These are phyloP conservation scores for Cynopterus brachyotis DNA, from an alignment of 2,113 vertebrate genomes.

Conservation along the genomic window DNA sequence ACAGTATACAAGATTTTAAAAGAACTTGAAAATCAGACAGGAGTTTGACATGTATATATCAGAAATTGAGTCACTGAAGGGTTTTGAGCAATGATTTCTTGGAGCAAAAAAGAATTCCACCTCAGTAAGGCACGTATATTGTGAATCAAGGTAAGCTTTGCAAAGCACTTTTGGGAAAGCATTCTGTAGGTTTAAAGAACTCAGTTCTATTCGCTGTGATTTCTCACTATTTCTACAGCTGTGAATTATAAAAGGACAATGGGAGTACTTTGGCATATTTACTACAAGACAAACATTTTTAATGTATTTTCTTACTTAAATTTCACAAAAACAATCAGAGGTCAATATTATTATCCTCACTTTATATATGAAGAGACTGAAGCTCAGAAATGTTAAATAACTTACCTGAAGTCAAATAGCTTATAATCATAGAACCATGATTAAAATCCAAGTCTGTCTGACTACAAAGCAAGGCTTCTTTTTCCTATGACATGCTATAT, in stretches of 20 bases:
- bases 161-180: background rate
- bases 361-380: background rate
- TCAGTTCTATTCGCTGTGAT: background rate
- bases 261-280: rapidly evolving
- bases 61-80: background rate
- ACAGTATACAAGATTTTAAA: background rate
- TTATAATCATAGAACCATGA: background rate
- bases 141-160: slow-evolving; percentile 4
- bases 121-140: background rate
- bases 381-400: background rate
- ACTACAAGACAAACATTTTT: background rate
- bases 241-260: background rate
- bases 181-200: background rate
- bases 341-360: background rate
- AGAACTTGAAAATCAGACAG: background rate
- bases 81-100: background rate
- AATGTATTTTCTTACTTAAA: background rate
- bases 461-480: background rate
- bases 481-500: background rate
- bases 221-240: background rate
- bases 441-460: background rate
- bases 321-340: background rate
- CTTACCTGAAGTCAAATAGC: background rate
- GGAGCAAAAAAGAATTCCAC: background rate
- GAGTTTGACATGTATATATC: background rate